These are phyloP conservation scores for Theocolax elegans DNA, from an alignment of 1,140 invertebrate species.

Conservation along the genomic window DNA sequence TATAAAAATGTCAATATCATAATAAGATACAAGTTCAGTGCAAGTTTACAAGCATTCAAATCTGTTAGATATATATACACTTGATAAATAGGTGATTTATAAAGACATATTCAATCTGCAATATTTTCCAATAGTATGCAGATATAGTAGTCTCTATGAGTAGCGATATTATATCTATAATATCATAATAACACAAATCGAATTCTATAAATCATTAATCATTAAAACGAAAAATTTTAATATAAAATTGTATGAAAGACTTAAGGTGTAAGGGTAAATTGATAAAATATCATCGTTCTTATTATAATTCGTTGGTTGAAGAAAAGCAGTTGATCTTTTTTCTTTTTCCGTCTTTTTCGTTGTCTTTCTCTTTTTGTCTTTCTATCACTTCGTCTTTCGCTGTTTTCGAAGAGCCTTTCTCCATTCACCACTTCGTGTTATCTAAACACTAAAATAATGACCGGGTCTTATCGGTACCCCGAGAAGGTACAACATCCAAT, in stretches of 20 bases:
- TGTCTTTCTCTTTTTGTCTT: neutral
- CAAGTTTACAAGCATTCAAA: too few species aligned
- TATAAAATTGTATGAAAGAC: neutral
- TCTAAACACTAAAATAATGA: slow-evolving; percentile 68
- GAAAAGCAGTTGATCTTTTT: neutral
- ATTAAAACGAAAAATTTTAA: too few species aligned
- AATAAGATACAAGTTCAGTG: too few species aligned
- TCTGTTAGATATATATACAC: too few species aligned
- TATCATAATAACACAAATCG: slow-evolving; percentile 11
- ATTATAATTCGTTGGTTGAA: neutral
- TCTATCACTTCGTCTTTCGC: neutral
- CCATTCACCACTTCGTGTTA: slow-evolving; percentile 51
- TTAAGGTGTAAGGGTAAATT: neutral
- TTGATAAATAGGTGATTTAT: too few species aligned
- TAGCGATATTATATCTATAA: neutral
- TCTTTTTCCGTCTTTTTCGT: neutral
- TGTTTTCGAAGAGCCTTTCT: slow-evolving; percentile 30
- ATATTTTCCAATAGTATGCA: too few species aligned
- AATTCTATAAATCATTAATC: neutral
- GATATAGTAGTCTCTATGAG: neutral
- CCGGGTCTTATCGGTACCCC: slow-evolving; percentile 55
- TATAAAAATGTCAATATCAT: too few species aligned
- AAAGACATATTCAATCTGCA: too few species aligned
- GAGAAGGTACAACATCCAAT: slow-evolving; percentile 64
- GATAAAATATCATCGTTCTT: neutral